Conservation (phyloP, 2,888 invertebrate species). For the Chymomyza procnemis region DNA sequence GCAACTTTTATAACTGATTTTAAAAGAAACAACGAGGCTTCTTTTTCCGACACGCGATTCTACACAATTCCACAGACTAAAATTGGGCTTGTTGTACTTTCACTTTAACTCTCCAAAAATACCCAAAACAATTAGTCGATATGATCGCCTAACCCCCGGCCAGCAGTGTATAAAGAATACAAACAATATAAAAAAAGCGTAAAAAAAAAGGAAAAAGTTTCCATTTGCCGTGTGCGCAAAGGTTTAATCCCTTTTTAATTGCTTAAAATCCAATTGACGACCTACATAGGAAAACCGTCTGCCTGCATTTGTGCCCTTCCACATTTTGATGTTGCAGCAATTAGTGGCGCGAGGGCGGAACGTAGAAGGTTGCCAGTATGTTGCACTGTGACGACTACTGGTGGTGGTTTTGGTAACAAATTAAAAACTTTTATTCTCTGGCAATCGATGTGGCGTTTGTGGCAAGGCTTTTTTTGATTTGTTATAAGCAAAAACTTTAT, state of each 20-base stretch:
- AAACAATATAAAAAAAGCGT: neutral
- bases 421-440: conserved; percentile 27
- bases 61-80: too few species aligned
- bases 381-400: neutral
- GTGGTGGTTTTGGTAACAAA: conserved; percentile 6
- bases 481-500: conserved; percentile 5
- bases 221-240: conserved; percentile 43
- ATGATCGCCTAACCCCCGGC: too few species aligned
- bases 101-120: too few species aligned
- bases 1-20: too few species aligned
- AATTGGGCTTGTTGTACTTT: too few species aligned
- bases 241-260: conserved; percentile 69
- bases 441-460: conserved; percentile 7
- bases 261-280: conserved; percentile 70
- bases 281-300: conserved; percentile 45
- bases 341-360: neutral
- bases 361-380: too few species aligned
- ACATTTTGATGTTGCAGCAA: neutral
- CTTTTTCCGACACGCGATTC: too few species aligned
- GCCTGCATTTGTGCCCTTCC: neutral
- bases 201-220: conserved; percentile 31
- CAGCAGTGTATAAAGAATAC: neutral
- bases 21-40: too few species aligned
- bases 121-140: too few species aligned
- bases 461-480: conserved; percentile 3